These are phyloP conservation scores for Sternotherus odoratus DNA, from an alignment of 2,797 vertebrate genomes.

Conservation along the genomic window DNA sequence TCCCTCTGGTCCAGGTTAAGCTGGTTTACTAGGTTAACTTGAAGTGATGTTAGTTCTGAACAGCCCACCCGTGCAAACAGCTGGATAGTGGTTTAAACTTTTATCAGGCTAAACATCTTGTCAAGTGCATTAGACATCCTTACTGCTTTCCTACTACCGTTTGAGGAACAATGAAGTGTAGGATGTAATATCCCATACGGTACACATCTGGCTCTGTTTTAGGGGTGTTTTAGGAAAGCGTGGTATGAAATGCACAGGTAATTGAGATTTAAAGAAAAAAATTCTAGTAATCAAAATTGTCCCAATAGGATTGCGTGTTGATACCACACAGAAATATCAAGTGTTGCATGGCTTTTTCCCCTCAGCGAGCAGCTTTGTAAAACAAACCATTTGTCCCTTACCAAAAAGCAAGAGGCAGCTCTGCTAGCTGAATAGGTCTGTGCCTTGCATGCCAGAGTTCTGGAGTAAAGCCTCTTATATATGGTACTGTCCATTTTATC, in stretches of 20 bases:
- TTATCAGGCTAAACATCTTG: neutral
- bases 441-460: neutral
- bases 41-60: neutral
- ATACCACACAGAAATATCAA: neutral
- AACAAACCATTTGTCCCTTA: neutral
- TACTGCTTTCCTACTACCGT: neutral
- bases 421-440: neutral
- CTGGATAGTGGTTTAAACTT: neutral
- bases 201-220: neutral
- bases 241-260: neutral
- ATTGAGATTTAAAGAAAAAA: neutral
- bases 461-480: neutral
- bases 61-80: neutral
- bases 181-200: rapidly evolving
- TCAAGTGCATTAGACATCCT: neutral
- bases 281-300: neutral
- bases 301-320: neutral
- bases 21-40: neutral
- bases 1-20: neutral
- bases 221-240: neutral
- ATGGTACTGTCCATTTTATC: neutral
- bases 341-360: neutral
- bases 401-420: neutral
- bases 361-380: neutral
- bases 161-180: neutral